phyloP scores from a whole-genome alignment of 2,797 vertebrate species.

The Acipenser oxyrinchus region DNA sequence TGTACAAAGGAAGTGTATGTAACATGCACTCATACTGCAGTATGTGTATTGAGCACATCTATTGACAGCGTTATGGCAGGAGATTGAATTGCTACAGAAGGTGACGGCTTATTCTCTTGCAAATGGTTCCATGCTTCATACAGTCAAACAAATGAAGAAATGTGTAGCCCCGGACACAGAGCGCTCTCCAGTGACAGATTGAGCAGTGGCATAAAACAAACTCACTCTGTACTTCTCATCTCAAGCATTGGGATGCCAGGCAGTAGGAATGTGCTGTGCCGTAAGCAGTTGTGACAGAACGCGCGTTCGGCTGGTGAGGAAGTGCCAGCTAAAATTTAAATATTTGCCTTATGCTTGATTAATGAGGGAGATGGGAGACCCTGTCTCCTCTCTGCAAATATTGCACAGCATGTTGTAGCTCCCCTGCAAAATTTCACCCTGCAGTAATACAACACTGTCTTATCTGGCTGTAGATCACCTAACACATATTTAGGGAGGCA shows the following conservation, averaged over 20 bases:
- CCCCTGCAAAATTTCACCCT: constrained; percentile 2
- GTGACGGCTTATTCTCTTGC: too few relatives aligned
- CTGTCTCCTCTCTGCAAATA: constrained; percentile 3
- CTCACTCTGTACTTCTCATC: neutral
- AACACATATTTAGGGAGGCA: too few relatives aligned
- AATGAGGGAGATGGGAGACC: constrained; percentile 7
- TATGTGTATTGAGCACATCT: too few relatives aligned
- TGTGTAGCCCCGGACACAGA: too few relatives aligned
- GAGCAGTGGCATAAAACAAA: neutral
- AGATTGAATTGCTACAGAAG: too few relatives aligned
- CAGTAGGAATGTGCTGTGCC: neutral
- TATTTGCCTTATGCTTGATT: neutral
- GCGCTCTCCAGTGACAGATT: too few relatives aligned
- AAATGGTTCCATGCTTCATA: too few relatives aligned
- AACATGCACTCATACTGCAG: too few relatives aligned
- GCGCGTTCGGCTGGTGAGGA: neutral
- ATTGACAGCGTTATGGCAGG: too few relatives aligned
- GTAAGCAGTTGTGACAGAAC: neutral
- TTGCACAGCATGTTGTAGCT: constrained; percentile 5
- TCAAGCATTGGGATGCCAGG: neutral
- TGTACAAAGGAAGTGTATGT: too few relatives aligned
- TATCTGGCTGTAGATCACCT: neutral
- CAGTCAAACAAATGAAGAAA: too few relatives aligned
- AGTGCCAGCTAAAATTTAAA: constrained; percentile 1
- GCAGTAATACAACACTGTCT: neutral